Evolutionary conservation across 2,888 invertebrate genomes (phyloP).

Genomic region (Pseudococcus viburni): DNA sequence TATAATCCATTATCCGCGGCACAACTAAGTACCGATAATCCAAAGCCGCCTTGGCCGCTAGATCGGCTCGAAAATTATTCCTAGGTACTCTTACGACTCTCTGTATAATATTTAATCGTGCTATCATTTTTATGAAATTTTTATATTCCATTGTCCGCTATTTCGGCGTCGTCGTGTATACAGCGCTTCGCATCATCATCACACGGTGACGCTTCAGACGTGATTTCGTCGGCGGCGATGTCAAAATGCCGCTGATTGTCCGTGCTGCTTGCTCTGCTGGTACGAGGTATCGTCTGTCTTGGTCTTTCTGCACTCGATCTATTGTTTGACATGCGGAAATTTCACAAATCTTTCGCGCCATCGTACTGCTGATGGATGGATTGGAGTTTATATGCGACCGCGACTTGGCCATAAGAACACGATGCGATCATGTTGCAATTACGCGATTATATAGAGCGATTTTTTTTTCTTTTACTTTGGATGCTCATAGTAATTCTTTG

Average conservation of each 20-base stretch:
- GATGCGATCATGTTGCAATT: slow-evolving; percentile 4
- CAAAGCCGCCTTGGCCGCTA: not conserved
- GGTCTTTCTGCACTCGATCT: not conserved
- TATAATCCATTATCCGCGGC: slow-evolving; percentile 39
- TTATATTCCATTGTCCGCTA: not conserved
- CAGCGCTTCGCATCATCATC: not conserved
- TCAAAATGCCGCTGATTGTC: not conserved
- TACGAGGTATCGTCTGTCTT: no score
- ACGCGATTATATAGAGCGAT: slow-evolving; percentile 25
- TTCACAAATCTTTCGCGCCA: not conserved
- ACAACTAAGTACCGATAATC: not conserved
- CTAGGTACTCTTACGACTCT: not conserved
- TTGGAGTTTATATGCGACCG: not conserved
- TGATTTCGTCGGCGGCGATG: not conserved
- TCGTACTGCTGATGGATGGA: no score
- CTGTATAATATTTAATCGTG: not conserved
- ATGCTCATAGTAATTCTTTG: no score
- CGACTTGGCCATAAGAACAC: not conserved
- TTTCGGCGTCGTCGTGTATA: not conserved
- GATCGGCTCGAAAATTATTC: not conserved
- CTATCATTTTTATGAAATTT: slow-evolving; percentile 11
- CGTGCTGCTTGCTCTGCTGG: not conserved
- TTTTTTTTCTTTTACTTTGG: no score
- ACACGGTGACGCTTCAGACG: slow-evolving; percentile 21
- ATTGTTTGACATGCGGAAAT: slow-evolving; percentile 11